Evolutionary conservation across 2,888 invertebrate species (phyloP).

Genomic region (Epirrhoe tristata): DNA sequence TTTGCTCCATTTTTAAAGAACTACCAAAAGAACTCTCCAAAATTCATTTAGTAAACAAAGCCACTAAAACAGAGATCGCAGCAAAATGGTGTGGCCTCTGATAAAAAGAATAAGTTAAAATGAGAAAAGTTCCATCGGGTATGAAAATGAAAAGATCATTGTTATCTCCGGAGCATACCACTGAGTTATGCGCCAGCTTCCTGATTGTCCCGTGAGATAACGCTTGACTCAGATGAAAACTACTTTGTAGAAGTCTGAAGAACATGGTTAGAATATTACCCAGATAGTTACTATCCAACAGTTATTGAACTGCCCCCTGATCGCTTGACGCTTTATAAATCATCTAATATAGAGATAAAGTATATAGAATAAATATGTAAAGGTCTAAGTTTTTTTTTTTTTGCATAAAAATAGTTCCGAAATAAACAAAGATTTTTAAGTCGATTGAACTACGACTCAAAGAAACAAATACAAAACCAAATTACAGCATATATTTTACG

Average conservation of each 20-base stretch:
- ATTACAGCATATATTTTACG: slow-evolving; percentile 32
- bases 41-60: slow-evolving; percentile 37
- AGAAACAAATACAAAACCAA: slow-evolving; percentile 21
- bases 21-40: slow-evolving; percentile 22
- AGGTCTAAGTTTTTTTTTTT: too few relatives aligned
- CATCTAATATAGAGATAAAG: too few relatives aligned
- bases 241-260: neutral
- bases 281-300: neutral
- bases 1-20: slow-evolving; percentile 8
- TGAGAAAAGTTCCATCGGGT: slow-evolving; percentile 81
- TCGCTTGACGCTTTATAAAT: too few relatives aligned
- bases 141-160: slow-evolving; percentile 77
- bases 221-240: slow-evolving; percentile 44
- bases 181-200: slow-evolving; percentile 67
- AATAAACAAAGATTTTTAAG: too few relatives aligned
- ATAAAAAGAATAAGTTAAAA: slow-evolving; percentile 78
- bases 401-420: too few relatives aligned
- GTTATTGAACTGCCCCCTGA: neutral
- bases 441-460: neutral
- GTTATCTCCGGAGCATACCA: slow-evolving; percentile 72
- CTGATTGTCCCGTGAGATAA: slow-evolving; percentile 53
- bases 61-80: slow-evolving; percentile 54
- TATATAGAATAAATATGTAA: too few relatives aligned
- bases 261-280: neutral
- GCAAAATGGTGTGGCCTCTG: slow-evolving; percentile 58